Evolutionary conservation across 2,797 vertebrate genomes (phyloP).

Genomic region (Crypturellus tataupa): DNA sequence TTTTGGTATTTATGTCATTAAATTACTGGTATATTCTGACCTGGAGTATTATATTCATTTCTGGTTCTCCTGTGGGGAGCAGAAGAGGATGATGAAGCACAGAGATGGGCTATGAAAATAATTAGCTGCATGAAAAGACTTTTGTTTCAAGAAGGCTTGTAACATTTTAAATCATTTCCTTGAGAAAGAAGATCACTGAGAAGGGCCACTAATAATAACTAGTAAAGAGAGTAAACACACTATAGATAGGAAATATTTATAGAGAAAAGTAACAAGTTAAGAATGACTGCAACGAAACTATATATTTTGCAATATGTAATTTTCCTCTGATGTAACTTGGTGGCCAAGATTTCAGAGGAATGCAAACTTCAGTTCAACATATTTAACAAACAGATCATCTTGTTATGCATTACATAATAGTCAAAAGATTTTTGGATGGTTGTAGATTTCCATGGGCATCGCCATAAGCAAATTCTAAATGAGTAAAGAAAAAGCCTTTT

Average conservation of each 20-base stretch:
- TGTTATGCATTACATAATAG: not conserved
- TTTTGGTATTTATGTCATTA: constrained; percentile 1
- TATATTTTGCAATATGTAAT: not conserved
- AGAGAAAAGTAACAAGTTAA: not conserved
- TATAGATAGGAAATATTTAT: not conserved
- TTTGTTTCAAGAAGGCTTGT: not conserved
- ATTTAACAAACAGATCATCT: not conserved
- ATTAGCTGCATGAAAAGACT: not conserved
- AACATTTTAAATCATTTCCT: not conserved
- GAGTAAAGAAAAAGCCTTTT: not conserved
- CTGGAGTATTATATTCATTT: not conserved
- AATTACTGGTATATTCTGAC: constrained; percentile 28
- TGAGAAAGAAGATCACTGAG: not conserved
- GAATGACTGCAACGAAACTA: not conserved
- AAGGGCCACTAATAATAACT: not conserved
- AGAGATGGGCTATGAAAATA: constrained; percentile 1
- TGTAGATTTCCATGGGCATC: not conserved
- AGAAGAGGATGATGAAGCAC: constrained; percentile 2
- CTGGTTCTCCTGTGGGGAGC: not conserved
- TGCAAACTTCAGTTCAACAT: not conserved
- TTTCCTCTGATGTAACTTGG: not conserved
- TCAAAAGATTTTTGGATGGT: not conserved
- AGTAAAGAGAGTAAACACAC: not conserved
- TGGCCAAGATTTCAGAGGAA: not conserved
- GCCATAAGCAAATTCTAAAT: not conserved